These are phyloP conservation scores for Chionomys nivalis DNA, from an alignment of 2,113 vertebrate genomes.

Conservation along the genomic window DNA sequence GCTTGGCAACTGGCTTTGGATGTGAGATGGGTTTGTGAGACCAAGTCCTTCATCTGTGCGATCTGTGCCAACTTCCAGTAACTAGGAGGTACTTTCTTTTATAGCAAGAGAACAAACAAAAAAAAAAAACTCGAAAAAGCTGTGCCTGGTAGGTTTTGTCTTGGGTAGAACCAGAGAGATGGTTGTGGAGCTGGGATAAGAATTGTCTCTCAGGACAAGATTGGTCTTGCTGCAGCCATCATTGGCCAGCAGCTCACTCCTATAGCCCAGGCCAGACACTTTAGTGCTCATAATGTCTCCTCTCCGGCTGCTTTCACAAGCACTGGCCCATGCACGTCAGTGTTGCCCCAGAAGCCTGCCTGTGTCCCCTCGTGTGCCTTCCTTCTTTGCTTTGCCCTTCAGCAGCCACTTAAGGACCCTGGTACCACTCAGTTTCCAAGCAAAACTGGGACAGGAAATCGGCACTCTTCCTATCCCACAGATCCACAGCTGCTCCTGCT, in stretches of 20 bases:
- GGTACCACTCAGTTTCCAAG: constrained; percentile 57
- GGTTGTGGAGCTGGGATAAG: background rate
- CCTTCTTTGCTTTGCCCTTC: constrained; percentile 60
- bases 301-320: too few relatives aligned
- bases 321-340: background rate
- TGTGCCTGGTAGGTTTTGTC: constrained; percentile 57
- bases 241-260: background rate
- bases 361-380: background rate
- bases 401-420: constrained; percentile 55
- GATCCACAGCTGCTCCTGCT: constrained; percentile 75
- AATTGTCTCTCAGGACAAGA: background rate
- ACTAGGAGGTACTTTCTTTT: background rate
- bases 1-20: background rate
- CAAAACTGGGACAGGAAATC: constrained; percentile 57
- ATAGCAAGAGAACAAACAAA: background rate
- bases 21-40: background rate
- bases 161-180: background rate
- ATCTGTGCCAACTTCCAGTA: background rate
- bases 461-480: constrained; percentile 45
- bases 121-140: background rate
- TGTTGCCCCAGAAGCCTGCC: background rate
- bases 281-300: background rate
- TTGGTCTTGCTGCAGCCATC: background rate
- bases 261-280: background rate
- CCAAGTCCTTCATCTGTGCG: background rate